Evolutionary conservation across 2,888 invertebrate species (phyloP).

Genomic region (Alentia gelatinosa): DNA sequence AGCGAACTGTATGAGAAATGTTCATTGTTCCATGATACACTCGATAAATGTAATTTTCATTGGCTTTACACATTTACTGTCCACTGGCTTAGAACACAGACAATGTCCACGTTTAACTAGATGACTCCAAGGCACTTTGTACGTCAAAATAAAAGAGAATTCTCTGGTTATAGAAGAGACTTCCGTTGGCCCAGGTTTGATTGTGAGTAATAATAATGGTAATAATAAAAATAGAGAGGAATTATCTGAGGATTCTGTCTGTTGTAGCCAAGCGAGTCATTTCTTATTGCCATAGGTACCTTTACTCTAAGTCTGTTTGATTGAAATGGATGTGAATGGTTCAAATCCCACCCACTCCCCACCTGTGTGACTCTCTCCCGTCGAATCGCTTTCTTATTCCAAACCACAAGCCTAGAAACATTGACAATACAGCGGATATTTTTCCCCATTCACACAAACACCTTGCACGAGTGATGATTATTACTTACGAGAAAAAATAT

Average conservation of each 20-base stretch:
- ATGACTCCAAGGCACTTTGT: no score
- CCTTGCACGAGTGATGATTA: not conserved
- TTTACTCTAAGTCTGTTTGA: not conserved
- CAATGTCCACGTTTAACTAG: not conserved
- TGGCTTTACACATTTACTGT: conserved; percentile 3
- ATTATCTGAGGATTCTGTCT: not conserved
- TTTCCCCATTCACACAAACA: not conserved
- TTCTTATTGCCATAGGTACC: not conserved
- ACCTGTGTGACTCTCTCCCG: not conserved
- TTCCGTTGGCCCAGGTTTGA: no score
- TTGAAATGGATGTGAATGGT: not conserved
- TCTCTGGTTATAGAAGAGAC: no score
- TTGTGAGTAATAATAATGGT: no score
- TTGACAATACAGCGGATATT: not conserved
- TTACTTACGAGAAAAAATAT: not conserved
- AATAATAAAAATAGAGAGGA: no score
- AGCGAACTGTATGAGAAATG: conserved; percentile 13
- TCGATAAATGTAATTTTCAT: not conserved
- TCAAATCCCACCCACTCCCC: not conserved
- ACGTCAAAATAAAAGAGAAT: no score
- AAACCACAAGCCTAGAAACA: not conserved
- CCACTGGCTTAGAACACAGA: conserved; percentile 7
- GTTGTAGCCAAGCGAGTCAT: no score
- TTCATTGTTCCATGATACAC: conserved; percentile 35
- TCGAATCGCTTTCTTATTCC: not conserved